phyloP scores from a whole-genome alignment of 2,797 vertebrate genomes.

The Dryobates pubescens region DNA sequence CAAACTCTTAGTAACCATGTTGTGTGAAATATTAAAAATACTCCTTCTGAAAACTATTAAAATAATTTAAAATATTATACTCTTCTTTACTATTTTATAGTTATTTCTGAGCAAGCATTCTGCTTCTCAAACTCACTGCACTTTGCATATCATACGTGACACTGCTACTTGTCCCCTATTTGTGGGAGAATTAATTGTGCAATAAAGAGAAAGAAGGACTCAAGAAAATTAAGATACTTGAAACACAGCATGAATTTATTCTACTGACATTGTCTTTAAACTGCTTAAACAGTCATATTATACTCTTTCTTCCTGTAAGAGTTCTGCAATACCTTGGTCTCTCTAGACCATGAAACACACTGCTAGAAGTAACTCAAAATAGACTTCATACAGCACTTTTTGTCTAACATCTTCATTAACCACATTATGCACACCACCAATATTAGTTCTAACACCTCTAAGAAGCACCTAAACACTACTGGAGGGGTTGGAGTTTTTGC shows the following conservation, averaged over 20 bases:
- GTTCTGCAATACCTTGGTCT: not conserved
- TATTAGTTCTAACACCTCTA: not conserved
- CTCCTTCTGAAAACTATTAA: not conserved
- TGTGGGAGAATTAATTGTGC: not conserved
- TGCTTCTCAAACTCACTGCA: not conserved
- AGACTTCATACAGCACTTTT: not conserved
- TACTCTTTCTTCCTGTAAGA: not conserved
- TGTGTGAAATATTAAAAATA: not conserved
- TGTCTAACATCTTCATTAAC: not conserved
- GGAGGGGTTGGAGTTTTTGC: accelerated
- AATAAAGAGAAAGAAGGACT: not conserved
- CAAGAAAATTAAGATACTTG: not conserved
- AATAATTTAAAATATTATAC: not conserved
- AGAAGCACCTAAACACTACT: not conserved
- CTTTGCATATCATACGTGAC: not conserved
- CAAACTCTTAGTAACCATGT: not conserved
- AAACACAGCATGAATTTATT: not conserved
- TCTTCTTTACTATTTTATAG: not conserved
- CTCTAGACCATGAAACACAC: not conserved
- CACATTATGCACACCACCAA: not conserved
- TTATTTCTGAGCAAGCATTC: not conserved
- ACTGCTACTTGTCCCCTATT: not conserved
- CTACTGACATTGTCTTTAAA: not conserved
- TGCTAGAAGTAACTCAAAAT: not conserved
- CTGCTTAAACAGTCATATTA: not conserved